Evolutionary conservation across 2,888 invertebrate genomes (phyloP).

Genomic region (Hyposoter didymator): DNA sequence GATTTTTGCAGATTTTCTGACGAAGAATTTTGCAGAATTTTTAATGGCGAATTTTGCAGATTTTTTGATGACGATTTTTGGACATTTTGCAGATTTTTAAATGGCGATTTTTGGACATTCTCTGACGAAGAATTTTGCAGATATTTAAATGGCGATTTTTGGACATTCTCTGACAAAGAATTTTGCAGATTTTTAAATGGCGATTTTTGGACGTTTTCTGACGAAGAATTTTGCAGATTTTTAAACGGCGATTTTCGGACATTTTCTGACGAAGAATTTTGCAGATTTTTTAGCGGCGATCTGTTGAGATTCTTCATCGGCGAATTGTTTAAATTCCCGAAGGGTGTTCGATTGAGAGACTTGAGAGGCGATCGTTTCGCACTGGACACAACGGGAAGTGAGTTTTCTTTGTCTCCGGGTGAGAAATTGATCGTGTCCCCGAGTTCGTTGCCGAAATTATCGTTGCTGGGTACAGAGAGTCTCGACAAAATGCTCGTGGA

Average conservation of each 20-base stretch:
- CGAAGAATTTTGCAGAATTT: no score
- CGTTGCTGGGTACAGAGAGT: neutral
- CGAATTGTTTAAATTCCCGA: constrained; percentile 34
- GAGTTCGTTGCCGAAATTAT: constrained; percentile 9
- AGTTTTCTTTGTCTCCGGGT: constrained; percentile 69
- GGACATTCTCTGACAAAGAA: neutral
- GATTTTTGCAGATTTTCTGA: no score
- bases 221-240: constrained; percentile 48
- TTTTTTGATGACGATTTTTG: constrained; percentile 58
- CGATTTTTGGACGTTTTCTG: neutral
- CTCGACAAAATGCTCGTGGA: neutral
- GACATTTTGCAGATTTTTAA: constrained; percentile 59
- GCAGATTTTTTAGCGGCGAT: constrained; percentile 22
- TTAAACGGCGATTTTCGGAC: constrained; percentile 43
- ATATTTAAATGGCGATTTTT: neutral
- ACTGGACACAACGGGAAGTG: constrained; percentile 47
- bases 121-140: neutral
- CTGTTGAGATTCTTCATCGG: neutral
- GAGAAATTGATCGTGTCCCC: no score
- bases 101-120: constrained; percentile 59
- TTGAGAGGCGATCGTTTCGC: constrained; percentile 64
- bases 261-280: constrained; percentile 45
- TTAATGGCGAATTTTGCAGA: no score
- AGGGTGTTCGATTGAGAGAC: constrained; percentile 1
- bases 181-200: neutral